phyloP scores from a whole-genome alignment of 2,113 vertebrate genomes.

The Aptenodytes forsteri region DNA sequence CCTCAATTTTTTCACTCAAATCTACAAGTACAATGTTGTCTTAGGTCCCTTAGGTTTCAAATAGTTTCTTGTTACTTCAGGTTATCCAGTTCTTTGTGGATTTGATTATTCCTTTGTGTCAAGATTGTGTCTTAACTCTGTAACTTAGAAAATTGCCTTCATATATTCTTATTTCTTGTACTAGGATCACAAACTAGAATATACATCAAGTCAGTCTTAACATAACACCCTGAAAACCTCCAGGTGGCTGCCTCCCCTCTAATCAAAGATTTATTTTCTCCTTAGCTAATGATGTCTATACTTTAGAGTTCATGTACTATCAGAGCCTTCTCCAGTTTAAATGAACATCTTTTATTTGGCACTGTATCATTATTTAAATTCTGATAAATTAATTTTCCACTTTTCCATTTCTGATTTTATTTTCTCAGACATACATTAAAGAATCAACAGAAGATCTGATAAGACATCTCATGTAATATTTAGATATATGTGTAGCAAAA shows the following conservation, averaged over 20 bases:
- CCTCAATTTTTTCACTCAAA: neutral
- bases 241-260: neutral
- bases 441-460: neutral
- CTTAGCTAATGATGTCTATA: neutral
- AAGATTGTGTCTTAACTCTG: neutral
- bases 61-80: neutral
- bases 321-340: neutral
- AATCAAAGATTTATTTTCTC: neutral
- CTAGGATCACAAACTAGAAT: neutral
- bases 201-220: neutral
- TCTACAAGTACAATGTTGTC: neutral
- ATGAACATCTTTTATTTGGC: neutral
- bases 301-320: neutral
- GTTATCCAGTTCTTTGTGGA: neutral
- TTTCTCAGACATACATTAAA: neutral
- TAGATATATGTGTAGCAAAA: neutral
- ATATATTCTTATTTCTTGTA: neutral
- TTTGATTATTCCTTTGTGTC: neutral
- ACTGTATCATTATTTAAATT: neutral
- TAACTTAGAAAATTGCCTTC: neutral
- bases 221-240: neutral
- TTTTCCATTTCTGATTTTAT: neutral
- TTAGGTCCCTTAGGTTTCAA: neutral
- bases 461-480: neutral
- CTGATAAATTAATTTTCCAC: neutral